These are phyloP conservation scores for Alloscopus bannaensis DNA, from an alignment of 2,888 invertebrate species.

Conservation along the genomic window DNA sequence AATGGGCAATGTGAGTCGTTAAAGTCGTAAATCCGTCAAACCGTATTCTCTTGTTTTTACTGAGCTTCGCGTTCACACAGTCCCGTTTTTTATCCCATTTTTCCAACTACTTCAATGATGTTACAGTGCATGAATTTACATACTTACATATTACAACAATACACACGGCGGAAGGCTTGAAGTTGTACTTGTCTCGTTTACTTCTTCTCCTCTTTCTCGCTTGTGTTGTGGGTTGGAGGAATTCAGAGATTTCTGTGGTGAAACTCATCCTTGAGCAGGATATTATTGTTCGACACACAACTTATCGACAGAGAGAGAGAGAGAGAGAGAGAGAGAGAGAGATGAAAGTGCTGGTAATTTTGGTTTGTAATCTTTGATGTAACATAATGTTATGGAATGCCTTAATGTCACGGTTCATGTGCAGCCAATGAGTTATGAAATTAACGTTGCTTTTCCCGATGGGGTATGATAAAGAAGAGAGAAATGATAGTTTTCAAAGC, in stretches of 20 bases:
- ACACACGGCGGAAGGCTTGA: too few relatives aligned
- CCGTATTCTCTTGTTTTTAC: background rate
- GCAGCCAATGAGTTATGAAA: slow-evolving; percentile 57
- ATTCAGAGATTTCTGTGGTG: too few relatives aligned
- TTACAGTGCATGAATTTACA: background rate
- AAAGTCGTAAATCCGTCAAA: slow-evolving; percentile 55
- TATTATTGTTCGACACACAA: too few relatives aligned
- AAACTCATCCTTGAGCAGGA: too few relatives aligned
- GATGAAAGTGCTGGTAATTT: too few relatives aligned
- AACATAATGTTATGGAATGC: slow-evolving; percentile 20
- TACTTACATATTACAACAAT: background rate
- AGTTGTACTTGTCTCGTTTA: slow-evolving; percentile 26
- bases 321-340: too few relatives aligned
- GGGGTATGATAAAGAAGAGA: background rate
- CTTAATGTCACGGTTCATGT: slow-evolving; percentile 56
- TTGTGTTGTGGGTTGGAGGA: too few relatives aligned
- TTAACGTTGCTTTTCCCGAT: slow-evolving; percentile 35
- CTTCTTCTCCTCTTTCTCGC: background rate
- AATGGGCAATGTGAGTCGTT: slow-evolving; percentile 25
- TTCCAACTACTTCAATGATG: background rate
- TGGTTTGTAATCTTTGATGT: slow-evolving; percentile 12
- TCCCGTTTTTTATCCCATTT: slow-evolving; percentile 4
- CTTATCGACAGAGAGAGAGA: too few relatives aligned
- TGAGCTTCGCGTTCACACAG: background rate
- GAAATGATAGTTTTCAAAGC: too few relatives aligned